Conservation (phyloP, 2,888 invertebrate species). For the Timema cristinae region DNA sequence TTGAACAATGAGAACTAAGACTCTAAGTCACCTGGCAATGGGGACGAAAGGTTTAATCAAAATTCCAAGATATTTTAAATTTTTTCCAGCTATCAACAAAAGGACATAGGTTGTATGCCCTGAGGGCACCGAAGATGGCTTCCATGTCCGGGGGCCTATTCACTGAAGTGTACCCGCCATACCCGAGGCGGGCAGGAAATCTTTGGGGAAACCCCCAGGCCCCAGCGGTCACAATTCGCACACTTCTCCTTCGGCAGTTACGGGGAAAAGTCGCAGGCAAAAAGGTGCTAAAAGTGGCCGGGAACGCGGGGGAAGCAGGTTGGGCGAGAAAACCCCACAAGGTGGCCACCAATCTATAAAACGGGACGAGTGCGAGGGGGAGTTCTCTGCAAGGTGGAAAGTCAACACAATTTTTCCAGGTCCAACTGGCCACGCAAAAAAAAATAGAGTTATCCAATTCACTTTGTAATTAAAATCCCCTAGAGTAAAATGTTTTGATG, state of each 20-base stretch:
- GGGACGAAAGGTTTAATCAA: too few species aligned
- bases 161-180: slow-evolving; percentile 49
- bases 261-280: slow-evolving; percentile 63
- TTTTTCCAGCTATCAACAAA: too few species aligned
- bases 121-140: slow-evolving; percentile 21
- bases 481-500: too few species aligned
- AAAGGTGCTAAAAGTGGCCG: slow-evolving; percentile 57
- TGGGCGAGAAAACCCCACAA: slow-evolving; percentile 58
- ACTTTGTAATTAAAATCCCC: background rate
- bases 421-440: slow-evolving; percentile 54
- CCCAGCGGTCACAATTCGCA: slow-evolving; percentile 59
- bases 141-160: slow-evolving; percentile 45
- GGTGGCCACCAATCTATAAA: slow-evolving; percentile 59
- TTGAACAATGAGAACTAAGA: too few species aligned
- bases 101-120: too few species aligned
- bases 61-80: too few species aligned
- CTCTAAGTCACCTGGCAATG: too few species aligned
- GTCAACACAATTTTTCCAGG: slow-evolving; percentile 67
- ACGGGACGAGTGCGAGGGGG: slow-evolving; percentile 55
- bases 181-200: slow-evolving; percentile 42
- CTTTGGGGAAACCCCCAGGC: slow-evolving; percentile 35
- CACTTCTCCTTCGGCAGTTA: slow-evolving; percentile 61
- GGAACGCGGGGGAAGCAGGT: slow-evolving; percentile 58
- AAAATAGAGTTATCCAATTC: background rate
- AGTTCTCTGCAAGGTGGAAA: slow-evolving; percentile 65